Evolutionary conservation across 2,113 vertebrate species (phyloP), one percentile per base, ranked within the genome.

Genomic region (Colinus virginianus): DNA sequence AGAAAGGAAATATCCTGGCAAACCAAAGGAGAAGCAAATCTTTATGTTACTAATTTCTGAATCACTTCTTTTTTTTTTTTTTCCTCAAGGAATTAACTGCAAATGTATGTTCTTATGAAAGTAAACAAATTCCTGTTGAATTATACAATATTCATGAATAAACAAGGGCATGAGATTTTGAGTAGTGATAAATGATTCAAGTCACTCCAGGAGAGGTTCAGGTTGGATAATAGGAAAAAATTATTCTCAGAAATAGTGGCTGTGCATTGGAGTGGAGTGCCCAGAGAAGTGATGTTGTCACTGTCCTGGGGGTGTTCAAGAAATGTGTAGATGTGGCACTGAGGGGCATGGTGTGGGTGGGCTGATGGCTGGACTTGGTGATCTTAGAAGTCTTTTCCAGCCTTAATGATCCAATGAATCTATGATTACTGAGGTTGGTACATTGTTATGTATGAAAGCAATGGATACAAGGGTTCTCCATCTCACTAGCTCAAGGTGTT

Each of bases 381-480:
- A 53, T 53, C 51, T 53, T 53, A 53, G 14, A 53, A 28, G 8
- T 17, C 51, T 15, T 30, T 53, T 30, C 51, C 51, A 53, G 30
- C 51, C 51, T 53, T 53, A 53, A 53, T 53, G 51, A 53, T 53
- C 51, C 51, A 53, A 30, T 53, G 51, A 53, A 53, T 53, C 26
- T 28, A 17, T 30, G 51, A 53, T 53, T 30, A 59, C 22, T 13
- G 19, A 71, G 17, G 6, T 71, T 43, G 51, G 6, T 14, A 12
- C 38, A 40, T 30, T 56, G 82, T 38, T 16, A 49, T 11, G 9
- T 9, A 5, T 15, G 32, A 70, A 87, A 78, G 30, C 18, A 45
- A 45, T 19, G 8, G 17, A 6, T 17, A 45, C 8, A 3, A 0
- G 0, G 10, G 11, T 30, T 40, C 71, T 64, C 40, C 38, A 11